Evolutionary conservation across 2,888 invertebrate genomes (phyloP).

Genomic region (Stenolophus ochropezus): DNA sequence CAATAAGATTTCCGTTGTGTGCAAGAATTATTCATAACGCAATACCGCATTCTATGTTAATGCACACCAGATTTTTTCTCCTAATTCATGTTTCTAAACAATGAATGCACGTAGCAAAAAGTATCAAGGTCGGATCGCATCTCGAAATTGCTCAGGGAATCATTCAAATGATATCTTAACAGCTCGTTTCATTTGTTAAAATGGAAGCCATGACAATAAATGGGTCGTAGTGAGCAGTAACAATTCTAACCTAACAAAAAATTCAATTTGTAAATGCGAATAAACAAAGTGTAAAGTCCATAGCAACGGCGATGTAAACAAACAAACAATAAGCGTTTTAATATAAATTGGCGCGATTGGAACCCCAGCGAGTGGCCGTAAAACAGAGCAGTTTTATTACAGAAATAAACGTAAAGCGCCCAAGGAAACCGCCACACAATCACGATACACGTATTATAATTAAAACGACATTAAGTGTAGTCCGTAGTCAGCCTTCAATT

Average conservation of each 20-base stretch:
- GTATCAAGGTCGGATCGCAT: background rate
- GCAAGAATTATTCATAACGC: slow-evolving; percentile 6
- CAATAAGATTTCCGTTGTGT: slow-evolving; percentile 32
- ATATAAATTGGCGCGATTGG: background rate
- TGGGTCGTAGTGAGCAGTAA: too few species aligned
- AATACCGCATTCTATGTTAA: slow-evolving; percentile 31
- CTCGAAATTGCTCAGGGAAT: too few species aligned
- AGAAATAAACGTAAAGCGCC: slow-evolving; percentile 57
- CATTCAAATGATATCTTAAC: too few species aligned
- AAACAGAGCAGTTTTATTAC: slow-evolving; percentile 39
- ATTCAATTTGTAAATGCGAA: background rate
- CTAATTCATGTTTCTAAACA: background rate
- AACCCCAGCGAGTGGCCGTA: slow-evolving; percentile 7
- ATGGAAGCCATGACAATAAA: too few species aligned
- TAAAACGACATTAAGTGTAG: slow-evolving; percentile 55
- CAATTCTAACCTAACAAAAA: too few species aligned
- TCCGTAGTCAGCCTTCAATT: slow-evolving; percentile 53
- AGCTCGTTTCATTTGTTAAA: too few species aligned
- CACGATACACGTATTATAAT: slow-evolving; percentile 52
- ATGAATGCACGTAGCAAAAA: background rate
- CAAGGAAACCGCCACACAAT: slow-evolving; percentile 56
- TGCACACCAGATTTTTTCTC: background rate
- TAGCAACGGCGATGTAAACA: background rate
- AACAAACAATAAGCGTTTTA: slow-evolving; percentile 1
- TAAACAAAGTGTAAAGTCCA: background rate